Base-by-base conservation (phyloP, 2,888 invertebrate species). In the Girardia tigrina region DNA sequence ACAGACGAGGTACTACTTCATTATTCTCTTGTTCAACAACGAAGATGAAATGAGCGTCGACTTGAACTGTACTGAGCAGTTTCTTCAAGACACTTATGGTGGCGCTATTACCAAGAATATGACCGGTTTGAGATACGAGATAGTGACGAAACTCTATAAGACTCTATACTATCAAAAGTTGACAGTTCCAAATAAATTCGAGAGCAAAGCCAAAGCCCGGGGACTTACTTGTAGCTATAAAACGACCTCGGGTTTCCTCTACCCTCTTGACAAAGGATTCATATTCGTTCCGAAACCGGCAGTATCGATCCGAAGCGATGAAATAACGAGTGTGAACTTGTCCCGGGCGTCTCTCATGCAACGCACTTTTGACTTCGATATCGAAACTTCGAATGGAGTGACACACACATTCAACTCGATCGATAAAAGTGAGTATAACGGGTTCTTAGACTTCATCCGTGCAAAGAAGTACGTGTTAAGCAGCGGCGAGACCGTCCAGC, bases 211-310 rank as follows among this genome's bases (percentile, higher is more conserved):
- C 79, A 90, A 91, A 76, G 90, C 91, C 0, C 90, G 93, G 0
- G 93, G 93, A 0, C 89, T 97, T 73, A 89, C 91, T 72, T 98
- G 97, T 84, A 95, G 97, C 0, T 95, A 93, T 86, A 95, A 94
- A 85, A 95, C 97, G 8, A 92, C 95, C 0, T 94, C 94, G 0
- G 98, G 98, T 0, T 91, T 92, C 82, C 86, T 99, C 72, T 99
- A 98, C 85, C 98, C 98, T 0, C 85, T 99, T 70, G 98, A 98
- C 84, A 88, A 95, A 80, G 95, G 98, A 12, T 95, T 98, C 82
- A 94, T 98, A 80, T 98, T 94, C 83, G 92, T 98, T 0, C 95
- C 97, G 85, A 98, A 98, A 83, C 98, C 98, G 0, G 95, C 98
- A 0, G 89, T 98, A 77, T 95, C 97, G 81, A 92, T 98, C 77